phyloP scores from a whole-genome alignment of 2,113 vertebrate genomes.

The Apteryx owenii region DNA sequence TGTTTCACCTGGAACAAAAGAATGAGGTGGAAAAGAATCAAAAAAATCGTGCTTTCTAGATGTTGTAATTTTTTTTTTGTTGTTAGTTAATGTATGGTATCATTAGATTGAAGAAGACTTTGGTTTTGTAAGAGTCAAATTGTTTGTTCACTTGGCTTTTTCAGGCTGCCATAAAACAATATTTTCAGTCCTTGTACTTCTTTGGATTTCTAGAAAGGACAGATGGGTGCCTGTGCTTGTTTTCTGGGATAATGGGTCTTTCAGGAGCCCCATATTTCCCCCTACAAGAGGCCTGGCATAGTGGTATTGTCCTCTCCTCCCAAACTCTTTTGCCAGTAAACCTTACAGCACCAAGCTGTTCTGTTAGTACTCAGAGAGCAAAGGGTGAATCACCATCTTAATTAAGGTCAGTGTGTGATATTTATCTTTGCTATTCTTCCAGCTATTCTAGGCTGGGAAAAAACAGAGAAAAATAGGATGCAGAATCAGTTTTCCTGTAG shows the following conservation, averaged over 20 bases:
- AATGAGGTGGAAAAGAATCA: neutral
- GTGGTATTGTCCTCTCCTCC: neutral
- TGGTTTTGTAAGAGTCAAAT: neutral
- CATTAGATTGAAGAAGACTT: neutral
- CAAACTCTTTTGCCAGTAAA: neutral
- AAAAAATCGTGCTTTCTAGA: neutral
- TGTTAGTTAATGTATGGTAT: neutral
- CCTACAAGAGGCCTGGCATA: neutral
- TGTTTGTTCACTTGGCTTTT: neutral
- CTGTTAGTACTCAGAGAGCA: neutral
- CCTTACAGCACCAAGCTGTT: neutral
- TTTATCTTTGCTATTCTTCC: neutral
- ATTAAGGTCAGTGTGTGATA: neutral
- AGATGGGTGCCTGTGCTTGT: neutral
- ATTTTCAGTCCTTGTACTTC: neutral
- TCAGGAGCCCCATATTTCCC: neutral
- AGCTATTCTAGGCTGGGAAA: neutral
- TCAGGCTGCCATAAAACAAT: neutral
- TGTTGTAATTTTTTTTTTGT: neutral
- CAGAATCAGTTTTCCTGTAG: neutral
- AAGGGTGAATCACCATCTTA: conserved; percentile 21
- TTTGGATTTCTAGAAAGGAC: neutral
- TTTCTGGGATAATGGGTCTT: neutral
- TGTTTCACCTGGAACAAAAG: neutral
- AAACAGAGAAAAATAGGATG: conserved; percentile 24